phyloP scores from a whole-genome alignment of 2,888 invertebrate species.

The Keiferia lycopersicella region DNA sequence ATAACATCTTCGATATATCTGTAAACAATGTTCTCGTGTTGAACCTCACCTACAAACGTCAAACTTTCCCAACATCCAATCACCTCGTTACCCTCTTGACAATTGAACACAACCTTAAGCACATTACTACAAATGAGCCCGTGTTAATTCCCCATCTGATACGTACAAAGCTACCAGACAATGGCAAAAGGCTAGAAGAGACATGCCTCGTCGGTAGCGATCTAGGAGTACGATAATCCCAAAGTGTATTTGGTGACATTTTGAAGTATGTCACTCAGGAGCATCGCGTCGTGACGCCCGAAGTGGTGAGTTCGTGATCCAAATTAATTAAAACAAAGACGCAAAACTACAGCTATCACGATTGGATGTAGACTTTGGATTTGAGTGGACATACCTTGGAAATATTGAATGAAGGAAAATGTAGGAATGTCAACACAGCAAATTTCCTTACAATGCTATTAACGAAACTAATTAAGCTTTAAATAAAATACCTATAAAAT shows the following conservation, averaged over 20 bases:
- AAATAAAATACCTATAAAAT: not conserved
- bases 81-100: conserved; percentile 19
- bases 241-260: conserved; percentile 74
- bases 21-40: not conserved
- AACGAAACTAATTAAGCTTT: no score
- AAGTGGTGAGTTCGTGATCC: conserved; percentile 81
- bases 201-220: conserved; percentile 50
- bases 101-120: conserved; percentile 29
- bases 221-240: conserved; percentile 65
- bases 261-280: conserved; percentile 78
- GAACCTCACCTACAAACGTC: conserved; percentile 5
- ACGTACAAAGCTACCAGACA: conserved; percentile 45
- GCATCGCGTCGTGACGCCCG: conserved; percentile 73
- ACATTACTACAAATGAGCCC: conserved; percentile 45
- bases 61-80: conserved; percentile 17
- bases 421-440: no score
- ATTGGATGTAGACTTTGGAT: conserved; percentile 58
- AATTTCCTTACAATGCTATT: no score
- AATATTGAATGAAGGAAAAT: no score
- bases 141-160: conserved; percentile 49
- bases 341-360: conserved; percentile 77
- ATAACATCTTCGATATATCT: no score
- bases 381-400: conserved; percentile 57
- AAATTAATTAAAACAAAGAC: conserved; percentile 80
- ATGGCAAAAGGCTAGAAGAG: conserved; percentile 45